Conservation (phyloP, 2,888 invertebrate genomes). For the Eurois occulta region DNA sequence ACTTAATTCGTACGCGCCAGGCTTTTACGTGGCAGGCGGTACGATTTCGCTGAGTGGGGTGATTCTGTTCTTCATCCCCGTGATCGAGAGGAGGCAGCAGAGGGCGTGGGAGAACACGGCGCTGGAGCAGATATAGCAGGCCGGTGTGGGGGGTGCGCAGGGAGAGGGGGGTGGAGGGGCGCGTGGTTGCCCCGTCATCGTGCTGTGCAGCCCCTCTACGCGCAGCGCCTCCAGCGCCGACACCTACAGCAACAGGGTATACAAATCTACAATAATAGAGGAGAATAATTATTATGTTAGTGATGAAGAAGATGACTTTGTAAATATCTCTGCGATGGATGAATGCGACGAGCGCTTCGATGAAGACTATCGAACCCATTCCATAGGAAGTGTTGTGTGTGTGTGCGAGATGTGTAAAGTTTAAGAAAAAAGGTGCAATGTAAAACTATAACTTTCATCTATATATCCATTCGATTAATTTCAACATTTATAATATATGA, state of each 20-base stretch:
- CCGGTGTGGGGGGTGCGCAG: constrained; percentile 63
- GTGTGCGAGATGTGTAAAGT: constrained; percentile 73
- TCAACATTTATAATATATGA: constrained; percentile 47
- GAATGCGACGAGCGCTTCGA: constrained; percentile 78
- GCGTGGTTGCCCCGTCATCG: constrained; percentile 78
- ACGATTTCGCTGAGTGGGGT: constrained; percentile 96
- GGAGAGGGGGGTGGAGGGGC: constrained; percentile 61
- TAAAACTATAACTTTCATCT: constrained; percentile 66
- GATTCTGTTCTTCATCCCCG: constrained; percentile 96
- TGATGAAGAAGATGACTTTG: constrained; percentile 78
- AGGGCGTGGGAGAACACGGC: constrained; percentile 77
- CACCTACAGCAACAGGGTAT: constrained; percentile 87
- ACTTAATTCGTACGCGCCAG: constrained; percentile 94
- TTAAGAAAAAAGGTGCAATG: constrained; percentile 80
- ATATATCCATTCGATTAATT: constrained; percentile 48
- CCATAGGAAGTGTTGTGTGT: constrained; percentile 82
- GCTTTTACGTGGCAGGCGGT: constrained; percentile 96
- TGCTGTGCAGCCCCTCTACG: constrained; percentile 87
- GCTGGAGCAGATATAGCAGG: constrained; percentile 87
- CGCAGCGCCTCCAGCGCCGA: constrained; percentile 76
- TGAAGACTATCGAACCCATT: constrained; percentile 82
- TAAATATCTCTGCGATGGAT: constrained; percentile 79
- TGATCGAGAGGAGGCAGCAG: constrained; percentile 89
- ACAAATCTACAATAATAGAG: constrained; percentile 83
- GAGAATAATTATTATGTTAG: constrained; percentile 76